Conservation (phyloP, 92 coral and sea anemone genomes). For the Porites lobata region DNA sequence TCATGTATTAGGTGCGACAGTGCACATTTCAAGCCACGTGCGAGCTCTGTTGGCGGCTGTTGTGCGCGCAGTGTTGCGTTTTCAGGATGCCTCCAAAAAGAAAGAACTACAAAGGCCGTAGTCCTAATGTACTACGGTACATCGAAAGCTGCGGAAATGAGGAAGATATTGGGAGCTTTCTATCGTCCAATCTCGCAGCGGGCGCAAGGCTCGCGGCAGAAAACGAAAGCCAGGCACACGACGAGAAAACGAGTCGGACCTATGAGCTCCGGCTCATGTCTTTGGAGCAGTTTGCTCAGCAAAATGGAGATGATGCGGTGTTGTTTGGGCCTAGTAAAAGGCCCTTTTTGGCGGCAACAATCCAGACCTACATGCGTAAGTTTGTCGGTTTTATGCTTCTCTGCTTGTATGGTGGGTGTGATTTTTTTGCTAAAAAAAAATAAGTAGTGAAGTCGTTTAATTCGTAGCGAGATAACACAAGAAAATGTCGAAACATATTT, state of each 20-base stretch:
- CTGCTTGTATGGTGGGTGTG: no score
- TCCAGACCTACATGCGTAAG: neutral
- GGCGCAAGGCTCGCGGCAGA: neutral
- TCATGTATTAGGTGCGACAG: neutral
- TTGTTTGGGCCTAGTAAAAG: constrained; percentile 51
- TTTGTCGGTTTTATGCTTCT: neutral
- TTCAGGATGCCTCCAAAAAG: neutral
- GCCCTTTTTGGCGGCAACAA: constrained; percentile 55
- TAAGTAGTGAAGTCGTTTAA: no score
- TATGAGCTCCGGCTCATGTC: constrained; percentile 49
- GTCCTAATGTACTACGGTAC: neutral
- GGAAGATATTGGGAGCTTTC: neutral
- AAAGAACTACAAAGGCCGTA: neutral
- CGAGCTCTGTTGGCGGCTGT: neutral
- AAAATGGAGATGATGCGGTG: constrained; percentile 33
- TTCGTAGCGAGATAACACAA: no score
- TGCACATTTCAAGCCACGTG: neutral
- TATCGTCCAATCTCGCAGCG: neutral
- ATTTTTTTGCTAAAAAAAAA: no score
- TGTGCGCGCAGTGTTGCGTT: no score
- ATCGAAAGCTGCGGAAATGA: neutral
- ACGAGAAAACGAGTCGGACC: constrained; percentile 7
- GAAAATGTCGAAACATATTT: no score
- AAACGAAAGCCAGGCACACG: neutral
- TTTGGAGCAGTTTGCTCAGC: constrained; percentile 24